Base-by-base conservation (phyloP, 1,140 invertebrate genomes). In the Ooceraea biroi region DNA sequence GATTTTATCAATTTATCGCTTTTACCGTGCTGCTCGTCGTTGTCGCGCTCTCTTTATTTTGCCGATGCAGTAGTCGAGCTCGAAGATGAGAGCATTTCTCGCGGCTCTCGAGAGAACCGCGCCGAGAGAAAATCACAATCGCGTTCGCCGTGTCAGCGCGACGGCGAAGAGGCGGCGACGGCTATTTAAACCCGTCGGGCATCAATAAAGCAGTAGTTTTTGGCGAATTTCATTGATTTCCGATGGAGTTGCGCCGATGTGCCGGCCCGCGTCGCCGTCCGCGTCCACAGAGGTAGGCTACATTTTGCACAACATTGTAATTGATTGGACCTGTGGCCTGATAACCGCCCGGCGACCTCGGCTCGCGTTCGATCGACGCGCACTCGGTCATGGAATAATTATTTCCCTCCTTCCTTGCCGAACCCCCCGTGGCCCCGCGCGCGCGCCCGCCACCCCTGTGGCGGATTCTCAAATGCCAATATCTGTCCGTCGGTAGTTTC, bases 191-290 rank as follows among this genome's bases (percentile, higher is more conserved):
- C 87, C 36, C 85, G 52, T 84, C 68, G 76, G 85, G 80, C 88
- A 92, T 91, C 89, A 89, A 91, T 91, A 91, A 92, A 85, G 84
- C 82, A 92, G 88, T 86, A 90, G 88, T 92, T 91, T 91, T 91
- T 88, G 89, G 89, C 84, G 86, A 91, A 89, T 92, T 90, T 90
- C 90, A 92, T 92, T 92, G 91, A 92, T 92, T 92, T 92, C 88
- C 91, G 87, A 92, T 92, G 82, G 85, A 88, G 83, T 83, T 82
- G 90, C 88, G 82, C 73, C 63, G 85, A 89, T 90, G 87, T 84
- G 86, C 83, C 71, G 65, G 85, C 60, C 72, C 60, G 36, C 36
- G 83, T 76, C 66, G 58, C 65, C 61, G 72, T 73, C 66, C 46
- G 84, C 77, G 85, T 69, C 74, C 76, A 48, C 73, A 87, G 36